A percentile compares a stretch with the other conserved stretches of the same genome.
Evolutionary conservation across 1,140 invertebrate species (phyloP).

Genomic region (Meteorus sp.): DNA sequence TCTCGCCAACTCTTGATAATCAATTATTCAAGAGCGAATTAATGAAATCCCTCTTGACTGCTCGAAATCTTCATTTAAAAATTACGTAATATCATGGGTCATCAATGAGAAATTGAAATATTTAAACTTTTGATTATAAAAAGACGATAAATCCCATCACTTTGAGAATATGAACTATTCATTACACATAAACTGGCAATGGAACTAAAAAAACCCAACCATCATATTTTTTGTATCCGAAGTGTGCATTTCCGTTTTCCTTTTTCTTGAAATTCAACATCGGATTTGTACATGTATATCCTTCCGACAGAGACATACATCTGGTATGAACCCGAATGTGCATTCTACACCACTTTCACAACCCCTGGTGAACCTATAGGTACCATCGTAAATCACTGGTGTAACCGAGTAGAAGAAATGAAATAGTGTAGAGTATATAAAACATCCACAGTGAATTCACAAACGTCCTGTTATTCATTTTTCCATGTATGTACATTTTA

Average conservation of each 20-base stretch:
- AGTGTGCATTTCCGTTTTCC: conserved; percentile 9
- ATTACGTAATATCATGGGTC: too few species aligned
- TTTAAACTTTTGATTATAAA: too few species aligned
- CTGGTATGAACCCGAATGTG: background rate
- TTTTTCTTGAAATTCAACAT: background rate
- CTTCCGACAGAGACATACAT: background rate
- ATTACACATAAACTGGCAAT: background rate
- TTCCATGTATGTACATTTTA: too few species aligned
- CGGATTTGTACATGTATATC: background rate
- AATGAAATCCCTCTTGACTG: too few species aligned
- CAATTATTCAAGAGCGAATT: too few species aligned
- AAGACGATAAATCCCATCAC: too few species aligned
- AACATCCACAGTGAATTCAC: conserved; percentile 1
- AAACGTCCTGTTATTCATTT: too few species aligned
- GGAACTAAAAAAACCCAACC: background rate
- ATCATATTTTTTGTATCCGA: too few species aligned
- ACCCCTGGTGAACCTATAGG: background rate
- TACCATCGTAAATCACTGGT: conserved; percentile 13
- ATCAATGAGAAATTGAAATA: too few species aligned
- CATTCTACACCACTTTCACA: background rate
- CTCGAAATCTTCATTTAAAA: too few species aligned
- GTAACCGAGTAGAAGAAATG: background rate
- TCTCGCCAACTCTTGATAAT: too few species aligned
- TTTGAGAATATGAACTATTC: conserved; percentile 5
- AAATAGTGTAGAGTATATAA: background rate